phyloP scores from a whole-genome alignment of 2,888 invertebrate species.

The Erpobdella octoculata region DNA sequence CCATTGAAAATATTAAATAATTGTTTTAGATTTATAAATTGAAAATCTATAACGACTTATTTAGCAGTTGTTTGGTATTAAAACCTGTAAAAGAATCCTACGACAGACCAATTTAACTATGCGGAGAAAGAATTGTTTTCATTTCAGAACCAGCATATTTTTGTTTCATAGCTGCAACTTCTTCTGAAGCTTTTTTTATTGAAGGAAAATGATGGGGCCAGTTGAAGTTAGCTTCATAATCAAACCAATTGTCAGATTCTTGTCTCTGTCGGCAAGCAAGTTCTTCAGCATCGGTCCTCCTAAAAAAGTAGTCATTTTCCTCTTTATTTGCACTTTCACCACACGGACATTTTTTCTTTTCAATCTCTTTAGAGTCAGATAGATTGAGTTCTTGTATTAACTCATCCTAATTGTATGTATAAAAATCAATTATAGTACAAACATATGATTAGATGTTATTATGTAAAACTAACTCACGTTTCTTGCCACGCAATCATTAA shows the following conservation, averaged over 20 bases:
- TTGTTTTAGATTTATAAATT: too few species aligned
- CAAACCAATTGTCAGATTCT: constrained; percentile 25
- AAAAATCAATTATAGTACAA: neutral
- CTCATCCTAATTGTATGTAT: too few species aligned
- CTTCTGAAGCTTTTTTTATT: constrained; percentile 3
- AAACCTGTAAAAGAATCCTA: too few species aligned
- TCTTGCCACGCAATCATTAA: constrained; percentile 3
- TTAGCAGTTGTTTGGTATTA: too few species aligned
- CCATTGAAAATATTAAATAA: too few species aligned
- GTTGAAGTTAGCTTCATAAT: constrained; percentile 23
- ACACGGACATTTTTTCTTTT: neutral
- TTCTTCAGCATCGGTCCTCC: neutral
- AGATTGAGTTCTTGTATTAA: too few species aligned
- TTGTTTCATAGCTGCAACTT: constrained; percentile 4
- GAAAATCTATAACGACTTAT: too few species aligned
- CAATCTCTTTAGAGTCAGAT: neutral
- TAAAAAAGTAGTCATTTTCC: neutral
- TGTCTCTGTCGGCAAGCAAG: constrained; percentile 5
- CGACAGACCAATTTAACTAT: too few species aligned
- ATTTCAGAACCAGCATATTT: constrained; percentile 17
- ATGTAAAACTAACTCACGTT: neutral
- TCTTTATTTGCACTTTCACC: neutral
- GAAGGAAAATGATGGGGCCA: constrained; percentile 15
- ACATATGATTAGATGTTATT: neutral
- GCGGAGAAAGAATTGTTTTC: constrained; percentile 15